Evolutionary conservation across 2,797 vertebrate species (phyloP).

Genomic region (Podarcis siculus): DNA sequence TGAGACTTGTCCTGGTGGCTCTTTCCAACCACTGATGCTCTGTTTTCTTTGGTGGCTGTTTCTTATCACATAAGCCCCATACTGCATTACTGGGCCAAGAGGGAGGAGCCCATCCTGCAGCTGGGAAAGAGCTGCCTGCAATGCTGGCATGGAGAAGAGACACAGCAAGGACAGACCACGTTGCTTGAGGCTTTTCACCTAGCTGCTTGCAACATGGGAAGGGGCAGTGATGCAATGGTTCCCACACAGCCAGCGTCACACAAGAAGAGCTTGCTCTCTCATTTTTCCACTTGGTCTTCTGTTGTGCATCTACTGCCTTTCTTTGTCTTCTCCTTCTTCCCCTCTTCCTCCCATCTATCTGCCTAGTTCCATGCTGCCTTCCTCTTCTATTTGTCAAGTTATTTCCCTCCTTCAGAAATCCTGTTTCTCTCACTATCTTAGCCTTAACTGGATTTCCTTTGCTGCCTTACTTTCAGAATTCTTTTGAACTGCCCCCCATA

Average conservation of each 20-base stretch:
- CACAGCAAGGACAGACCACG: background rate
- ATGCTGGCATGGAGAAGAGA: background rate
- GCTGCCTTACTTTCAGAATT: background rate
- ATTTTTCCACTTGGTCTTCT: background rate
- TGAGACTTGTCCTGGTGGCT: background rate
- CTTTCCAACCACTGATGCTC: background rate
- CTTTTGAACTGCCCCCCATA: background rate
- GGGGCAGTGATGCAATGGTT: background rate
- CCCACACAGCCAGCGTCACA: background rate
- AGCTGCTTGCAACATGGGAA: background rate
- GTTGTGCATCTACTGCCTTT: background rate
- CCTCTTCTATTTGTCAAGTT: background rate
- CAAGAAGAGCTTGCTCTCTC: background rate
- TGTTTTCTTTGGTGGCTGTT: background rate
- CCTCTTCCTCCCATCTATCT: background rate
- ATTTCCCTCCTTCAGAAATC: background rate
- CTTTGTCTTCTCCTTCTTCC: background rate
- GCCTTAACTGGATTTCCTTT: background rate
- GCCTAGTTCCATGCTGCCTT: background rate
- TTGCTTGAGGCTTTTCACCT: background rate
- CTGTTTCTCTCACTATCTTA: background rate
- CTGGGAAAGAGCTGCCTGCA: background rate
- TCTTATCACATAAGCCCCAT: background rate
- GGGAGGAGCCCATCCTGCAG: background rate
- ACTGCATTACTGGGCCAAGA: background rate